phyloP scores from a whole-genome alignment of 2,113 vertebrate species.

The Ptychochromis oligacanthus region DNA sequence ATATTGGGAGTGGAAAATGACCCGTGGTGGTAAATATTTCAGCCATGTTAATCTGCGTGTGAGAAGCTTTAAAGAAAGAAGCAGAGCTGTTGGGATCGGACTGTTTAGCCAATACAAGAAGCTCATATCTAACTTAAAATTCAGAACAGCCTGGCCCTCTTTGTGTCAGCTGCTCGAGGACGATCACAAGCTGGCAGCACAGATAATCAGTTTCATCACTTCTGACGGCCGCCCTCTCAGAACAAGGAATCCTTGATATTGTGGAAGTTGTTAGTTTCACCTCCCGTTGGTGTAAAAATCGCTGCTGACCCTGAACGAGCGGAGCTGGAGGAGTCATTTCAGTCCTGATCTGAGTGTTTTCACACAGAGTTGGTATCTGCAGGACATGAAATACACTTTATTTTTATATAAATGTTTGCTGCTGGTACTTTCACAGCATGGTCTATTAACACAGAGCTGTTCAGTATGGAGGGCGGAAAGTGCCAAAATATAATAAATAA shows the following conservation, averaged over 20 bases:
- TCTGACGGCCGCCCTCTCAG: slow-evolving; percentile 8
- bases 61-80: neutral
- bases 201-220: slow-evolving; percentile 20
- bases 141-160: neutral
- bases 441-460: neutral
- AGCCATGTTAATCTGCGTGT: neutral
- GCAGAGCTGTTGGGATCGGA: neutral
- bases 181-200: slow-evolving; percentile 21
- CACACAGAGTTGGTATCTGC: neutral
- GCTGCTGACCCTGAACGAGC: slow-evolving; percentile 3
- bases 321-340: neutral
- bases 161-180: slow-evolving; percentile 4
- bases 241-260: slow-evolving; percentile 18
- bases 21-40: neutral
- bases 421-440: neutral
- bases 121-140: neutral
- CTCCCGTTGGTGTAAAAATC: neutral
- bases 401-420: slow-evolving; percentile 1
- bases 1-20: neutral
- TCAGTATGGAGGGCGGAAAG: neutral
- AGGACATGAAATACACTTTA: neutral
- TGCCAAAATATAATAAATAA: slow-evolving; percentile 8
- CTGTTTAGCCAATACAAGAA: neutral
- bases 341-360: slow-evolving; percentile 1
- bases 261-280: neutral